Conservation (phyloP, 2,113 vertebrate genomes). For the Rattus rattus region DNA sequence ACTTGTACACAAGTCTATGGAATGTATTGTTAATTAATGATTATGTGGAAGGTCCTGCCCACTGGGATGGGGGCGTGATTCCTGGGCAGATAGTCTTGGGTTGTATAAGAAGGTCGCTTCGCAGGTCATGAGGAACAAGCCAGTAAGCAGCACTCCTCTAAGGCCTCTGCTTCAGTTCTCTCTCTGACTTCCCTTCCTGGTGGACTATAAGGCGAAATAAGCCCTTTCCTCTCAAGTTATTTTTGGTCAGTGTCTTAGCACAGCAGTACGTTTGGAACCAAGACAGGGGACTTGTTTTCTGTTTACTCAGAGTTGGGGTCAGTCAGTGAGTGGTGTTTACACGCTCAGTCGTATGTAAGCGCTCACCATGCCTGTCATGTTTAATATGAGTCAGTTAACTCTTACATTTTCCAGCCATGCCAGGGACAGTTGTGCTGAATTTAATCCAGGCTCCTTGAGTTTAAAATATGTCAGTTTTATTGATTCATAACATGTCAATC, state of each 20-base stretch:
- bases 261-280: background rate
- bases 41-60: background rate
- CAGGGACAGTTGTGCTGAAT: background rate
- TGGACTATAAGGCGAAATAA: background rate
- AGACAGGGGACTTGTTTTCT: slow-evolving; percentile 1
- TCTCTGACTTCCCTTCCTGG: background rate
- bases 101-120: background rate
- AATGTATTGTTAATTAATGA: background rate
- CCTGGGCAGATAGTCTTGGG: background rate
- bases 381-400: background rate
- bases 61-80: background rate
- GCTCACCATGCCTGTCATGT: background rate
- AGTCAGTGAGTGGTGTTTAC: background rate
- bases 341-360: background rate
- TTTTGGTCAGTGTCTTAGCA: background rate
- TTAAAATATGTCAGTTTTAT: background rate
- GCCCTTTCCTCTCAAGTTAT: background rate
- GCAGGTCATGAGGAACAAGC: background rate
- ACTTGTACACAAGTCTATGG: background rate
- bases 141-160: background rate
- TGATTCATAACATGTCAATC: background rate
- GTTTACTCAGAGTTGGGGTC: background rate
- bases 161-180: background rate
- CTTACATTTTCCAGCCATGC: background rate
- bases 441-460: background rate